phyloP scores from a whole-genome alignment of 1,140 invertebrate genomes.

The Drosophila tani region DNA sequence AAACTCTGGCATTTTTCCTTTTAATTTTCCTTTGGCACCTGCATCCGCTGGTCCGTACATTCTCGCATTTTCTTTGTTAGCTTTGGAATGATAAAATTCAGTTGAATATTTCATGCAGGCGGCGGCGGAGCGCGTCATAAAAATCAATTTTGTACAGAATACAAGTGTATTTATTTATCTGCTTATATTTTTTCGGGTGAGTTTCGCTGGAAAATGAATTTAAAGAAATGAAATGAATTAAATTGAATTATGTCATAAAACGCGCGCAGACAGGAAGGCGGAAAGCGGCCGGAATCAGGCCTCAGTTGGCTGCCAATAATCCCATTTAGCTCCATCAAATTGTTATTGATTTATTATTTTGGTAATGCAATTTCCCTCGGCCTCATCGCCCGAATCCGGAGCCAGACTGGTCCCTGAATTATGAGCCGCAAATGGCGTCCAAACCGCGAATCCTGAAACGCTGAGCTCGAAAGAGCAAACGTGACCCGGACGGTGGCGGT shows the following conservation, averaged over 20 bases:
- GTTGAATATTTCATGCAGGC: conserved; percentile 62
- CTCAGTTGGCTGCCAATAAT: conserved; percentile 67
- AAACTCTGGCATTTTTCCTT: neutral
- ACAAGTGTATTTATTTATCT: conserved; percentile 39
- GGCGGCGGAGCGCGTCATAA: conserved; percentile 29
- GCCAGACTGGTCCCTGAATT: conserved; percentile 21
- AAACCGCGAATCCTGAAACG: conserved; percentile 26
- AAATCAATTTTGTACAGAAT: conserved; percentile 61
- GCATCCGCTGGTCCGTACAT: conserved; percentile 20
- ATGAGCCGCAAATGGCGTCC: conserved; percentile 45
- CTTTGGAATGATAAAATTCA: conserved; percentile 50
- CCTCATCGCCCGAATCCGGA: neutral
- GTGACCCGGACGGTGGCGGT: conserved; percentile 35
- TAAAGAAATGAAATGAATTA: conserved; percentile 74
- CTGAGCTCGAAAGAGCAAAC: conserved; percentile 22
- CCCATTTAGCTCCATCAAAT: conserved; percentile 70
- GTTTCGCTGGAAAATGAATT: conserved; percentile 55
- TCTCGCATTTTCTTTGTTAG: conserved; percentile 34
- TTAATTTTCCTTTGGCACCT: conserved; percentile 45
- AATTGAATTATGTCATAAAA: conserved; percentile 79
- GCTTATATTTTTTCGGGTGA: conserved; percentile 9
- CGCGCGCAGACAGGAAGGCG: conserved; percentile 36
- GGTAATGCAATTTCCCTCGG: conserved; percentile 71
- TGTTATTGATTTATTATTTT: conserved; percentile 81
- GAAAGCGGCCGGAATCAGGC: neutral